A percentile compares a stretch with the other conserved stretches of the same genome.
Conservation (phyloP, 2,888 invertebrate species). For the Acronicta alni region DNA sequence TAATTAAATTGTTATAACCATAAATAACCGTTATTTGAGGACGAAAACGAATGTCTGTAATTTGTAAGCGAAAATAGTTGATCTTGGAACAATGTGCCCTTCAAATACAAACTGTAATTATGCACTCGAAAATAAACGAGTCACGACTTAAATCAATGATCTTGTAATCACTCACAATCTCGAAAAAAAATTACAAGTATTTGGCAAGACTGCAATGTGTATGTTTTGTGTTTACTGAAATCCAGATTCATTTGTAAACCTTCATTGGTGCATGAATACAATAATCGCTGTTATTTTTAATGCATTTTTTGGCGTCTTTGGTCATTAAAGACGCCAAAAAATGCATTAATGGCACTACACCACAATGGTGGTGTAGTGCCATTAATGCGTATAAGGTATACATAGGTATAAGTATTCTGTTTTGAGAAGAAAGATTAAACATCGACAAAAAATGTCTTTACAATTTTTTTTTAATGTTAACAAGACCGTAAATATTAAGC, state of each 20-base stretch:
- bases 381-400: too few species aligned
- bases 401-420: too few species aligned
- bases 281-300: not conserved
- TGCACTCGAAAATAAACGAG: slow-evolving; percentile 22
- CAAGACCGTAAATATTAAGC: too few species aligned
- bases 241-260: not conserved
- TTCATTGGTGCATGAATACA: not conserved
- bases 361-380: too few species aligned
- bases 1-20: slow-evolving; percentile 36
- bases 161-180: slow-evolving; percentile 9
- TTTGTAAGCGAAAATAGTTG: slow-evolving; percentile 26
- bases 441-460: too few species aligned
- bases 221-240: too few species aligned
- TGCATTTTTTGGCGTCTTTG: too few species aligned
- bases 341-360: too few species aligned
- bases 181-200: slow-evolving; percentile 24
- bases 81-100: slow-evolving; percentile 28
- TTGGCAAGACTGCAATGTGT: slow-evolving; percentile 39
- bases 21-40: slow-evolving; percentile 24
- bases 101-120: slow-evolving; percentile 20
- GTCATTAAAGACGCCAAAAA: too few species aligned
- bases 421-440: too few species aligned
- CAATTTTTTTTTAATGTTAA: too few species aligned
- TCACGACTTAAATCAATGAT: slow-evolving; percentile 15
- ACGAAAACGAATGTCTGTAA: not conserved